Conservation (phyloP, 2,888 invertebrate genomes). For the Chironomus tentans region DNA sequence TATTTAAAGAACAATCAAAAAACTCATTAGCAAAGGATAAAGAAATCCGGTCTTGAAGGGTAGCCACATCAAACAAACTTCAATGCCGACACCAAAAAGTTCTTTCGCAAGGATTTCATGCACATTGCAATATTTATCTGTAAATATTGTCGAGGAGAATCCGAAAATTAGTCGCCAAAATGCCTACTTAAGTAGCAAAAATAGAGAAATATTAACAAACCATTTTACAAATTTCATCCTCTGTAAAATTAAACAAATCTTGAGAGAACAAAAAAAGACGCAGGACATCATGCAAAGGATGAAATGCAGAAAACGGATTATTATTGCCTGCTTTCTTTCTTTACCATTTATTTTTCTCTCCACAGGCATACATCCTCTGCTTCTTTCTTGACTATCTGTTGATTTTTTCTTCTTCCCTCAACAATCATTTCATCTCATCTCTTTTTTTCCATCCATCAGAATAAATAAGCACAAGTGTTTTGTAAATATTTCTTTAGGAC, state of each 20-base stretch:
- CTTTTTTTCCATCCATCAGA: not conserved
- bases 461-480: conserved; percentile 17
- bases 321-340: not conserved
- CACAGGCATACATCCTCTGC: not conserved
- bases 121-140: conserved; percentile 15
- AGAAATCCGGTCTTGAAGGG: too few relatives aligned
- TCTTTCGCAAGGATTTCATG: not conserved
- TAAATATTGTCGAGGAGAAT: not conserved
- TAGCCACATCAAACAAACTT: too few relatives aligned
- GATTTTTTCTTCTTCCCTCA: conserved; percentile 1
- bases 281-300: conserved; percentile 9
- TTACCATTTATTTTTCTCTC: not conserved
- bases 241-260: not conserved
- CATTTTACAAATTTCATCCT: conserved; percentile 20
- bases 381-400: conserved; percentile 14
- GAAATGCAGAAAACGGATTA: not conserved
- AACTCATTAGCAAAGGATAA: too few relatives aligned
- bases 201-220: conserved; percentile 7
- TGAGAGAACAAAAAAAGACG: not conserved
- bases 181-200: conserved; percentile 26
- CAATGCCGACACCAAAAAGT: not conserved
- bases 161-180: conserved; percentile 23
- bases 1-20: too few relatives aligned
- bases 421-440: not conserved
- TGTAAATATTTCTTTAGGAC: conserved; percentile 26